Evolutionary conservation across 2,113 vertebrate genomes (phyloP).

Genomic region (Microcebus murinus): DNA sequence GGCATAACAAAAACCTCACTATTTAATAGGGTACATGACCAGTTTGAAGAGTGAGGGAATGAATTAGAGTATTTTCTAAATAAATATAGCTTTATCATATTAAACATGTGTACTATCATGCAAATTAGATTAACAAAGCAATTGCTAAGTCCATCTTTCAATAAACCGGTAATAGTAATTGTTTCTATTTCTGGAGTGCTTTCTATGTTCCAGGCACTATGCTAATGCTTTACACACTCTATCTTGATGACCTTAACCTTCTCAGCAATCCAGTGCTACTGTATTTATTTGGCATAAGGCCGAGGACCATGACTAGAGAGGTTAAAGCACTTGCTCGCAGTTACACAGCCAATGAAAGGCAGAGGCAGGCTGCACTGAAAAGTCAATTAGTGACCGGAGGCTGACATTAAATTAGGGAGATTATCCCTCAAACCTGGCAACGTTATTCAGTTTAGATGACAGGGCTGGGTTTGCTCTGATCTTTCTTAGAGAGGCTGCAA

Average conservation of each 20-base stretch:
- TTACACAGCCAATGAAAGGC: not conserved
- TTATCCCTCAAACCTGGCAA: not conserved
- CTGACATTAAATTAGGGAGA: not conserved
- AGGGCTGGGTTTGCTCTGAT: not conserved
- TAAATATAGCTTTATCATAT: not conserved
- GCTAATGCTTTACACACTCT: too few species aligned
- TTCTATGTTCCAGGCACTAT: not conserved
- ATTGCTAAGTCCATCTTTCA: not conserved
- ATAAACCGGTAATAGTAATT: not conserved
- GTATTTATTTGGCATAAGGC: not conserved
- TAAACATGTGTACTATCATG: not conserved
- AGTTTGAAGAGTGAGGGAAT: not conserved
- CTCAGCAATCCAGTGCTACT: not conserved
- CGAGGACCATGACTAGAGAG: not conserved
- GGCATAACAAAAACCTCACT: not conserved
- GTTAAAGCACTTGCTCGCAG: not conserved
- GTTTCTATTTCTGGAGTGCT: not conserved
- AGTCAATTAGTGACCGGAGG: not conserved
- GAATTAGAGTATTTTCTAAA: not conserved
- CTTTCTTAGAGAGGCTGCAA: not conserved
- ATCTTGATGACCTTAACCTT: not conserved
- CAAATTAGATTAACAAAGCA: not conserved
- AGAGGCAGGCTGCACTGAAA: not conserved
- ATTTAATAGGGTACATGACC: not conserved
- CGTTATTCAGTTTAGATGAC: not conserved